Conservation (phyloP, 2,113 vertebrate species). For the Todiramphus chloris region DNA sequence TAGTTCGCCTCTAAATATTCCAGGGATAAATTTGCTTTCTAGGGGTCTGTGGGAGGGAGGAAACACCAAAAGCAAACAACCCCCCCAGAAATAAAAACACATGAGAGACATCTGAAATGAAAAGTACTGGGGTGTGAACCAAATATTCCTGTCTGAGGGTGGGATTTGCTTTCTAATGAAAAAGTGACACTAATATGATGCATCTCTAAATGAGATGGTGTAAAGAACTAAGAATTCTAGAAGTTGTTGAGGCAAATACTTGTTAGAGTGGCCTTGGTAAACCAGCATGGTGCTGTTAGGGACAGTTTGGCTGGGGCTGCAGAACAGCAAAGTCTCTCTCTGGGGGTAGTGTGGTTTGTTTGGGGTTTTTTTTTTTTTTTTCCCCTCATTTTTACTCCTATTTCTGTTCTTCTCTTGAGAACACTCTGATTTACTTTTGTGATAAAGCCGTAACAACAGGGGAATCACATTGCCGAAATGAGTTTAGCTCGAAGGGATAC, state of each 20-base stretch:
- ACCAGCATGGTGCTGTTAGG: not conserved
- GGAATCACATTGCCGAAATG: conserved; percentile 26
- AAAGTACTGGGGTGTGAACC: not conserved
- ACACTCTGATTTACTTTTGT: conserved; percentile 17
- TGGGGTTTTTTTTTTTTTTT: too few species aligned
- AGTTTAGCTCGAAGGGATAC: conserved; percentile 47
- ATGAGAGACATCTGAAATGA: not conserved
- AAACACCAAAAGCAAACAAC: not conserved
- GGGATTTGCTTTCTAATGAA: not conserved
- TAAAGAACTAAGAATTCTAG: not conserved
- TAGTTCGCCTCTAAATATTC: not conserved
- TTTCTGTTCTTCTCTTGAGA: conserved; percentile 25
- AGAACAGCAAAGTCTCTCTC: not conserved
- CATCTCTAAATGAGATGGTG: not conserved
- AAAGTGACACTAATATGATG: not conserved
- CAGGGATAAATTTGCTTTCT: not conserved
- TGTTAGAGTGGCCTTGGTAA: not conserved
- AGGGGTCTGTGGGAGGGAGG: not conserved
- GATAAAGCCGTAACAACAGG: conserved; percentile 6
- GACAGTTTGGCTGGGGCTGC: not conserved
- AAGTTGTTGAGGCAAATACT: not conserved
- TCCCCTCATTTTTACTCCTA: not conserved
- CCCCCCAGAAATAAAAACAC: rapidly evolving
- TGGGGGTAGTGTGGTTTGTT: not conserved
- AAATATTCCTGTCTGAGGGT: not conserved